A percentile compares a stretch with the other conserved stretches of the same genome.
phyloP scores from a whole-genome alignment of 2,797 vertebrate genomes.

The Pterois miles region DNA sequence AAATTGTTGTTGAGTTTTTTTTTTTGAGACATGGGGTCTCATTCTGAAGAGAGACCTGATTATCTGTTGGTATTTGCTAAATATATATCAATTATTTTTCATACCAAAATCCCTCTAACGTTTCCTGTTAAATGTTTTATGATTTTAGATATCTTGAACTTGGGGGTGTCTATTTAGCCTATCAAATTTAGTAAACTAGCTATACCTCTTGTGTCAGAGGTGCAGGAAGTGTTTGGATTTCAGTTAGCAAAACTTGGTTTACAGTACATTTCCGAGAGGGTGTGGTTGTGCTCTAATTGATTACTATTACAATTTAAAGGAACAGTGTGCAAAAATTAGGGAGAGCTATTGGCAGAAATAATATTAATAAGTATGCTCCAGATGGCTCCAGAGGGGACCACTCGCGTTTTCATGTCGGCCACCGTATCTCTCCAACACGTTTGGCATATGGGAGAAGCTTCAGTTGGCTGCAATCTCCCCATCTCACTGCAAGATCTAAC shows the following conservation, averaged over 20 bases:
- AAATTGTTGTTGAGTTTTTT: no score
- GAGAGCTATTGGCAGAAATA: no score
- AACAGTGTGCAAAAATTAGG: no score
- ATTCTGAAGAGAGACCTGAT: background rate
- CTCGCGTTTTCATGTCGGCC: no score
- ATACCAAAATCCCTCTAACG: background rate
- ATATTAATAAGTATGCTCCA: no score
- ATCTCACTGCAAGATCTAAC: no score
- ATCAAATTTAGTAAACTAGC: background rate
- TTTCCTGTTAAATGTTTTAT: background rate
- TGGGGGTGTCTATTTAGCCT: background rate
- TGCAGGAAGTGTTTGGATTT: background rate
- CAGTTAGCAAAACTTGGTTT: background rate
- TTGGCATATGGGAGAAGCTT: fast-evolving
- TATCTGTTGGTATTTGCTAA: background rate
- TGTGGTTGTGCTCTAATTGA: background rate
- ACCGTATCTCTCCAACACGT: no score
- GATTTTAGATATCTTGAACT: background rate
- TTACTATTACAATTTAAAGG: background rate
- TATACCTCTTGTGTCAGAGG: background rate
- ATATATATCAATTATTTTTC: background rate
- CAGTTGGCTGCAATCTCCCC: no score
- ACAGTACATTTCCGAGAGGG: background rate
- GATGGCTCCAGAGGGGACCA: no score
- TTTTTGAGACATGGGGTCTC: fast-evolving